Base-by-base conservation (phyloP, 2,797 vertebrate genomes). In the Aplochiton taeniatus region DNA sequence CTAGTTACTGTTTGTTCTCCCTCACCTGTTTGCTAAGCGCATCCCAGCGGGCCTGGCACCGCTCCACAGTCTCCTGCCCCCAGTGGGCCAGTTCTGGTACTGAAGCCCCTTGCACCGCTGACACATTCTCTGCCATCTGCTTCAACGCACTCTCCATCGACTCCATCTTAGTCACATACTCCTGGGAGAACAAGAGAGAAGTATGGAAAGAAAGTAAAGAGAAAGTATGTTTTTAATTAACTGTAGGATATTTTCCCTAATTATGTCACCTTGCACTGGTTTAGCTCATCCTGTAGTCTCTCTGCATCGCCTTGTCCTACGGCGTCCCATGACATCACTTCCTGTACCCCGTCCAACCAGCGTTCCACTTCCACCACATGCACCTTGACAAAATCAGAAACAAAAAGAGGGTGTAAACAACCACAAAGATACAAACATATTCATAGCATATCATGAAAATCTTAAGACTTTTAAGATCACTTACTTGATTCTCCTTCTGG, bases 91-190 rank as follows among this genome's bases (percentile, higher is more conserved):
- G 76, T 61, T 88, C 87, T 8, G 82, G 77, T 53, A 94, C 52
- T 69, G 94, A 87, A 42, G 91, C 83, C 41, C 67, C 77, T 87
- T 88, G 93, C 63, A 99, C 84, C 11, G 82, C 75, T 0, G 82
- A 78, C 61, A 96, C 93, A n/a, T 94, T 75, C 80, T 95, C 95
- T 55, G 83, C 93, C 90, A 96, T 93, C 81, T 94, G 92, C 87
- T 94, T 96, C 78, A 98, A 74, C 8, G 93, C 93, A 10, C 91
- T 87, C 73, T 96, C 95, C 70, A 91, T 78, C 1, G 85, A 88
- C 83, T 96, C 96, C 83, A 98, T 95, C 88, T 98, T 94, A 76
- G 82, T 93, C 71, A 95, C 91, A 78, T 95, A 90, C 62, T 88
- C 80, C 97, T 98, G 58, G 66, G 16, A 66, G 10, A 16, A n/a